Evolutionary conservation across 2,797 vertebrate species (phyloP), one percentile per base, ranked within the genome.

Genomic region (Gallinago nigripennis): DNA sequence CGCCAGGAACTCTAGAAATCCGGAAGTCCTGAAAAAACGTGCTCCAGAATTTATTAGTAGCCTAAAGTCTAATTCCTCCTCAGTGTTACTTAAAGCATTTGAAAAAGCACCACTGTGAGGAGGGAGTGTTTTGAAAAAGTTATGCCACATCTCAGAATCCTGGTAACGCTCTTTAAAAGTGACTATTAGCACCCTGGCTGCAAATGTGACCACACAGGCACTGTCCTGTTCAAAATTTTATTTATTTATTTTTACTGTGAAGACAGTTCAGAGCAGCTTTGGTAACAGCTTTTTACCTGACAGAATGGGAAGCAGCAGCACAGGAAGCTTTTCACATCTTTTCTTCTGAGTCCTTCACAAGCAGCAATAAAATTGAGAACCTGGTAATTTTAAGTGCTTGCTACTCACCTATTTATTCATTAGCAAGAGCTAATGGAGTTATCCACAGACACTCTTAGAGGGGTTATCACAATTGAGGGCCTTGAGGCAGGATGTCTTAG

Each of bases 151-250:
- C 35, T 71, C 12, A 69, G 21, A 72, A 33, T 12, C 46, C 24
- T 33, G 7, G 27, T 76, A 79, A 39, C 18, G 7, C 11, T 17
- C 41, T 72, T 82, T 54, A 19, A 86, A 86, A 73, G 30, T 7
- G 11, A 37, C 13, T 31, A 11, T 37, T n/a, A 37, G 41, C 13
- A 20, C n/a, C 28, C 30, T 51, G 23, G 11, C 28, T 51, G 20
- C 46, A 89, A 87, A 72, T 8, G 7, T 0, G 8, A 65, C 43
- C 39, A 46, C 12, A 16, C 7, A 63, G 12, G 10, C 15, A 82
- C 5, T 10, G 3, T 16, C 12, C 6, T 3, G 24, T 33, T 35
- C 1, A 18, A 2, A 15, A 27, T n/a, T 46, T 18, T 16, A 11
- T 54, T 56, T 56, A n/a, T 56, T 57, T 31, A 17, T 30, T 71